A percentile compares a stretch with the other conserved stretches of the same genome.
phyloP scores from a whole-genome alignment of 2,888 invertebrate species.

The Phanerotoma sp. region DNA sequence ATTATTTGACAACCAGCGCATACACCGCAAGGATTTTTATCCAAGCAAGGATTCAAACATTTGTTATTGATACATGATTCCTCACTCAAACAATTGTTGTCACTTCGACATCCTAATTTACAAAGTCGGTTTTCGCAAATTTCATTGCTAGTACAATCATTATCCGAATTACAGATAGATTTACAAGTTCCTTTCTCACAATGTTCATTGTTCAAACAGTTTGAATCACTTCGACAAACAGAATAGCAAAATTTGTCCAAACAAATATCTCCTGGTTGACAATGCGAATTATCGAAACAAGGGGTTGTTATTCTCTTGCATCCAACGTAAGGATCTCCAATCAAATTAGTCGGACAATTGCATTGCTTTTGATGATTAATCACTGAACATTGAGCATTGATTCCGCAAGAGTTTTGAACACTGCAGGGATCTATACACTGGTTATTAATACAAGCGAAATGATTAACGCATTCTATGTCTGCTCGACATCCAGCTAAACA shows the following conservation, averaged over 20 bases:
- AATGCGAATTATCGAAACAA: conserved; percentile 70
- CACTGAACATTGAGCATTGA: conserved; percentile 75
- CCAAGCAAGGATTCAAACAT: conserved; percentile 81
- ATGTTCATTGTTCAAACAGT: conserved; percentile 82
- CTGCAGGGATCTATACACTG: conserved; percentile 78
- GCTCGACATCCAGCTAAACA: conserved; percentile 82
- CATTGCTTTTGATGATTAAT: conserved; percentile 74
- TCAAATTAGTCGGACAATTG: conserved; percentile 69
- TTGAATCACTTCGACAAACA: conserved; percentile 76
- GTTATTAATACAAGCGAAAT: conserved; percentile 74
- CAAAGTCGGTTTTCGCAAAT: conserved; percentile 87
- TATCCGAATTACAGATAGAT: conserved; percentile 83
- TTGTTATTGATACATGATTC: conserved; percentile 81
- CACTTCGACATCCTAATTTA: conserved; percentile 83
- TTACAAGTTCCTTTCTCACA: conserved; percentile 83
- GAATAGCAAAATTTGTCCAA: conserved; percentile 77
- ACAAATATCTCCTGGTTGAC: conserved; percentile 72
- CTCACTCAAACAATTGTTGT: conserved; percentile 72
- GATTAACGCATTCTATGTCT: conserved; percentile 72
- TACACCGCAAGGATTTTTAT: conserved; percentile 73
- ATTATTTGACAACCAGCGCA: conserved; percentile 82
- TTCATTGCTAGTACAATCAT: conserved; percentile 76
- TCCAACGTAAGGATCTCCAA: conserved; percentile 73
- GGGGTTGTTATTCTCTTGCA: conserved; percentile 70
- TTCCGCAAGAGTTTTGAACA: conserved; percentile 78